These are phyloP conservation scores for Neogale vison DNA, from an alignment of 2,113 vertebrate species.

Conservation along the genomic window DNA sequence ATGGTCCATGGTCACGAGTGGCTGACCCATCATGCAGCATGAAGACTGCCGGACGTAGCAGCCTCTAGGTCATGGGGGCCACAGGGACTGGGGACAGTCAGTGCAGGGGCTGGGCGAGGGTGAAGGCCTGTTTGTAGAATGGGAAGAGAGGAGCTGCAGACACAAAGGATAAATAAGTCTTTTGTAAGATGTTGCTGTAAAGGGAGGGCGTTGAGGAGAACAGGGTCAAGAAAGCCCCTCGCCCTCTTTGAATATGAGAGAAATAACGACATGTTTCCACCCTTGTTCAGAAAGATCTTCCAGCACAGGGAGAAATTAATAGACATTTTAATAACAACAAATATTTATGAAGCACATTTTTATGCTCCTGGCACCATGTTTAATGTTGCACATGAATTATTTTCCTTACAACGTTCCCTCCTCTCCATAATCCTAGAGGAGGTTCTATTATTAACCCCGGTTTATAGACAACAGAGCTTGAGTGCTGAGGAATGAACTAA, in stretches of 20 bases:
- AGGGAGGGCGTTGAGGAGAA: background rate
- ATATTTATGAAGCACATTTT: slow-evolving; percentile 5
- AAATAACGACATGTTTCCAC: background rate
- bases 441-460: background rate
- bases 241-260: background rate
- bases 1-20: background rate
- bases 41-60: background rate
- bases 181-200: background rate
- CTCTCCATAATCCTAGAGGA: background rate
- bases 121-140: background rate
- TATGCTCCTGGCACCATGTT: background rate
- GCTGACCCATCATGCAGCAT: background rate
- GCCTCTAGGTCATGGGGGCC: background rate
- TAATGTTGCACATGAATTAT: background rate
- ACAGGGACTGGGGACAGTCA: background rate
- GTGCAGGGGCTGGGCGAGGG: no score
- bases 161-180: background rate
- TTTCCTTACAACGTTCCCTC: slow-evolving; percentile 5
- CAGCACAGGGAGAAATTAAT: background rate
- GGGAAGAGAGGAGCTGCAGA: background rate
- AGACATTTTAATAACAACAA: slow-evolving; percentile 29
- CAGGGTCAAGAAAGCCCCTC: background rate
- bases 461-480: background rate
- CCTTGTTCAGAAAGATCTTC: background rate
- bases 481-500: background rate